phyloP scores from a whole-genome alignment of 1,140 invertebrate genomes.

The Drosophila bocqueti region DNA sequence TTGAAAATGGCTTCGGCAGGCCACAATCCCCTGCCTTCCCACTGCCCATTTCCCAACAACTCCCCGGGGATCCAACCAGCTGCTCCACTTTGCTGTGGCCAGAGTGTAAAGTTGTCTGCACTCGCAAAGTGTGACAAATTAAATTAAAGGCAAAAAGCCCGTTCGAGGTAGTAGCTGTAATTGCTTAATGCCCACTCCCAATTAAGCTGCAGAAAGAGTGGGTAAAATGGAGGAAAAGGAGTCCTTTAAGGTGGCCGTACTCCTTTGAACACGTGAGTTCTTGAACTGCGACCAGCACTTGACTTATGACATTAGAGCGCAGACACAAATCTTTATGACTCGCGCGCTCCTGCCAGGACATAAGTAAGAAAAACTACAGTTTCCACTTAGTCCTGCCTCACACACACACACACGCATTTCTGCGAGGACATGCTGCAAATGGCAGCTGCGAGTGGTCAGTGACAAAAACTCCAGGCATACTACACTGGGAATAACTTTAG shows the following conservation, averaged over 20 bases:
- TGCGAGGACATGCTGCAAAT: conserved; percentile 64
- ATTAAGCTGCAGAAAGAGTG: conserved; percentile 46
- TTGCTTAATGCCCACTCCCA: conserved; percentile 79
- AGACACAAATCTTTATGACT: conserved; percentile 80
- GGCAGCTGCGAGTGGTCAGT: conserved; percentile 77
- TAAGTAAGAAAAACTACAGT: conserved; percentile 84
- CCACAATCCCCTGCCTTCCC: conserved; percentile 20
- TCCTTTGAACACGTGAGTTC: conserved; percentile 50
- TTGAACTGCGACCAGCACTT: conserved; percentile 75
- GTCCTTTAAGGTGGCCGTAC: conserved; percentile 20
- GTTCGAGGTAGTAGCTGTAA: conserved; percentile 63
- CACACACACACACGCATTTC: conserved; percentile 31
- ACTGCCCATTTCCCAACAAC: not conserved
- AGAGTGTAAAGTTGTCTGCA: conserved; percentile 79
- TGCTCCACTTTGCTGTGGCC: conserved; percentile 77
- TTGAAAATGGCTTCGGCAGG: conserved; percentile 70
- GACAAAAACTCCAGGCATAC: conserved; percentile 60
- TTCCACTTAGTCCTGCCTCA: conserved; percentile 71
- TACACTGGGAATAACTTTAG: conserved; percentile 3
- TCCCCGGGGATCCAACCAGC: conserved; percentile 44
- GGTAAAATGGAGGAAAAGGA: not conserved
- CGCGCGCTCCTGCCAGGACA: conserved; percentile 48
- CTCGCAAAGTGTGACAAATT: conserved; percentile 84
- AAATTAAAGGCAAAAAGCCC: conserved; percentile 83
- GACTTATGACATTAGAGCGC: conserved; percentile 77